These are phyloP conservation scores for Drosophila carrolli DNA, from an alignment of 1,140 invertebrate species.

Conservation along the genomic window DNA sequence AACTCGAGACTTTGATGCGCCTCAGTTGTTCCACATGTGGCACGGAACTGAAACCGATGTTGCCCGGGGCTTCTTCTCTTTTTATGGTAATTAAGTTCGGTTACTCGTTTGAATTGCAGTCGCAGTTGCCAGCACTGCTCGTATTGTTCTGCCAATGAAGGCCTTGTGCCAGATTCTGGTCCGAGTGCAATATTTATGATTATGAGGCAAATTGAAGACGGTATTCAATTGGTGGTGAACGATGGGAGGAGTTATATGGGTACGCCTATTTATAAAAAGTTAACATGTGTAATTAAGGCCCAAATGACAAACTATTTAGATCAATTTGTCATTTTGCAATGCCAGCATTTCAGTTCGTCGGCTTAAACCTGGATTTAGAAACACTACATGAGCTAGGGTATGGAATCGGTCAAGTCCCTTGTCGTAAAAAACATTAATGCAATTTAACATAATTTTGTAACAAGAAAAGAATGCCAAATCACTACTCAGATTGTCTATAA, in stretches of 20 bases:
- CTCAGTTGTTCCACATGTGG: slow-evolving; percentile 62
- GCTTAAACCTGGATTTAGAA: no score
- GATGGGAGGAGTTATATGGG: slow-evolving; percentile 1
- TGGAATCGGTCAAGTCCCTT: no score
- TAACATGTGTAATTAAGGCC: neutral
- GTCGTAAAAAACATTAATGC: no score
- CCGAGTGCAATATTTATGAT: slow-evolving; percentile 51
- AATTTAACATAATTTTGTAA: no score
- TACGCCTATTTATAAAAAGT: neutral
- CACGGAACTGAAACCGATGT: slow-evolving; percentile 55
- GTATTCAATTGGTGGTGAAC: slow-evolving; percentile 11
- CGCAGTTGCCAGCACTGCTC: slow-evolving; percentile 30
- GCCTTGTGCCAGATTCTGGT: slow-evolving; percentile 63
- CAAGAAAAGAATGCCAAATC: no score
- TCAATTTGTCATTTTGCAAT: no score
- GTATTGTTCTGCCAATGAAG: slow-evolving; percentile 36
- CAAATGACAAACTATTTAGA: no score
- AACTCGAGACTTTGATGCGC: slow-evolving; percentile 30
- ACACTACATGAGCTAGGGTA: no score
- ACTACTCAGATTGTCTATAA: no score
- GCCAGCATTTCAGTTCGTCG: no score
- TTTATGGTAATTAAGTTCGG: slow-evolving; percentile 58
- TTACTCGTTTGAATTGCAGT: slow-evolving; percentile 42
- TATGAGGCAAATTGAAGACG: slow-evolving; percentile 35
- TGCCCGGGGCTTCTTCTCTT: slow-evolving; percentile 32